Evolutionary conservation across 2,888 invertebrate genomes (phyloP).

Genomic region (Macrophya annulata): DNA sequence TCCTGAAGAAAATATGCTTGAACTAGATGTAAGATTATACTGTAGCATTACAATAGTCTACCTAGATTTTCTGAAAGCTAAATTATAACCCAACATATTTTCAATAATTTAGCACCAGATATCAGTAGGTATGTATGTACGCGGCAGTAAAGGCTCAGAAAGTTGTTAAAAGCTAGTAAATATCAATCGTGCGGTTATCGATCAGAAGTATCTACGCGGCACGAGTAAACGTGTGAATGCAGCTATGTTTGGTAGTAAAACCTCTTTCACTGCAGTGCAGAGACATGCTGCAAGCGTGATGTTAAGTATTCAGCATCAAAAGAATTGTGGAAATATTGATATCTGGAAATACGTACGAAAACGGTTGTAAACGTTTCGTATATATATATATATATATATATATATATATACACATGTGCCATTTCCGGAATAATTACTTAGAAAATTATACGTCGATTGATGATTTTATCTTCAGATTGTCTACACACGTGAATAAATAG

Average conservation of each 20-base stretch:
- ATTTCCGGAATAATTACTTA: background rate
- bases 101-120: constrained; percentile 20
- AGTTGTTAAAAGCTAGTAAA: constrained; percentile 28
- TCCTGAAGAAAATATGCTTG: background rate
- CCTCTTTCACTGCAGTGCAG: constrained; percentile 17
- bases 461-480: background rate
- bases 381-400: too few species aligned
- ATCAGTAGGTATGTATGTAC: background rate
- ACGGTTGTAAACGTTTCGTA: background rate
- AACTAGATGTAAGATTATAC: constrained; percentile 1
- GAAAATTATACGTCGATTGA: background rate
- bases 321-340: background rate
- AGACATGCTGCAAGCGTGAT: background rate
- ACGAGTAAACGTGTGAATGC: constrained; percentile 19
- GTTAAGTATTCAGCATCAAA: background rate
- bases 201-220: background rate
- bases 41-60: background rate
- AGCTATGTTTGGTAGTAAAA: constrained; percentile 7
- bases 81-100: background rate
- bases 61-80: background rate
- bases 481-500: background rate
- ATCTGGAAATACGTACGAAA: background rate
- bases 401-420: too few species aligned
- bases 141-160: background rate
- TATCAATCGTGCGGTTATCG: constrained; percentile 45